Base-by-base conservation (phyloP, 2,888 invertebrate species). In the Thysanoteuthis rhombus region DNA sequence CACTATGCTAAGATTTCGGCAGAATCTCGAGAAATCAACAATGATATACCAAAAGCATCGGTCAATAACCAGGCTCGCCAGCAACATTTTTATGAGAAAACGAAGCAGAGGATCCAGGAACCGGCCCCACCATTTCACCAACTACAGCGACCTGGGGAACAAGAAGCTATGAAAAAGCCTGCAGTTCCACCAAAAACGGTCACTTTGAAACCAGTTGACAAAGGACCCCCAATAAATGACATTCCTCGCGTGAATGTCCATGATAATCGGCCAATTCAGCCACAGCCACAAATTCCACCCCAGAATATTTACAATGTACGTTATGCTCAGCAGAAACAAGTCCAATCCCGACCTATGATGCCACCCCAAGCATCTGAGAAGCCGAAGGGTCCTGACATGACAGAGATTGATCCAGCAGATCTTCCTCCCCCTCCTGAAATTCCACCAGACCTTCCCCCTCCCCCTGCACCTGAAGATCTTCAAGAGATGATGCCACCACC, bases 341-440 rank as follows among this genome's bases (percentile, higher is more conserved):
- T 92, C 19, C 93, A 38, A 16, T 39, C 52, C 12, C 38, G 52
- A 36, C 45, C 58, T 4, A n/a, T 52, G 16, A 58, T 39, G 32
- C 28, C 52, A 38, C n/a, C 42, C 32, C 42, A 40, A 92, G 12
- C 42, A 40, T 10, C 92, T 19, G 40, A 92, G 42, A 92, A 40
- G 10, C 32, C 36, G 12, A 36, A 32, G n/a, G 19, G n/a, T 92
- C 5, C 45, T 32, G 92, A 92, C n/a, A 40, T n/a, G 25, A 75
- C 10, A 75, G 75, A 45, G 39, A 32, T 91, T 22, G 93, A 93
- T 39, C 39, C 38, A 25, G 32, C 93, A 2, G 96, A 95, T 94
- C 95, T 95, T 95, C 97, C 95, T 89, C 95, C 95, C 94, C 98
- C 93, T 98, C 97, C 98, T 28, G 96, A 97, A 5, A 94, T 95